phyloP scores from a whole-genome alignment of 2,113 vertebrate species.

The Dasyurus viverrinus region DNA sequence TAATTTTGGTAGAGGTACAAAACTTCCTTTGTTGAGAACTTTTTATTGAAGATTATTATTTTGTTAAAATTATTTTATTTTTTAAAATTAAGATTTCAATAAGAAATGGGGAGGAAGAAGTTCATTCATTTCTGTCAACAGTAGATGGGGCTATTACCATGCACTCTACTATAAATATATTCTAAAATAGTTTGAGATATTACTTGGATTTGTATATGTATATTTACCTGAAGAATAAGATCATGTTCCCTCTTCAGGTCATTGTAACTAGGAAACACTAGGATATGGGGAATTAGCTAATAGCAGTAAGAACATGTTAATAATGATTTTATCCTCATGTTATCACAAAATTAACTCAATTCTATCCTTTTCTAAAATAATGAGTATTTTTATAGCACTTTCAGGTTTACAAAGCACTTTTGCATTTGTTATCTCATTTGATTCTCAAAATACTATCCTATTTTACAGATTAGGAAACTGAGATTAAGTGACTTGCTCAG shows the following conservation, averaged over 20 bases:
- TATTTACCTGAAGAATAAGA: slow-evolving; percentile 16
- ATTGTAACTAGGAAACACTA: slow-evolving; percentile 9
- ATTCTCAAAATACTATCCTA: not conserved
- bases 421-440: not conserved
- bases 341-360: not conserved
- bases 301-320: not conserved
- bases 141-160: slow-evolving; percentile 2
- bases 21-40: not conserved
- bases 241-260: not conserved
- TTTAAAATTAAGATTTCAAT: not conserved
- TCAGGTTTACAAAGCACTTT: not conserved
- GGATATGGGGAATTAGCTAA: not conserved
- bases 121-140: slow-evolving; percentile 8
- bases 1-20: not conserved
- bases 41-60: not conserved
- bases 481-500: not conserved
- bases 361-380: not conserved
- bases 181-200: not conserved
- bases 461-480: not conserved
- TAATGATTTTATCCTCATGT: not conserved
- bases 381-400: not conserved
- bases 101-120: not conserved
- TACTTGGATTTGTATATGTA: not conserved
- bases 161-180: slow-evolving; percentile 26
- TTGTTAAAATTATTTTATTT: too few species aligned